Evolutionary conservation across 2,797 vertebrate species (phyloP), one percentile per base, ranked within the genome.

Genomic region (Manis pentadactyla): DNA sequence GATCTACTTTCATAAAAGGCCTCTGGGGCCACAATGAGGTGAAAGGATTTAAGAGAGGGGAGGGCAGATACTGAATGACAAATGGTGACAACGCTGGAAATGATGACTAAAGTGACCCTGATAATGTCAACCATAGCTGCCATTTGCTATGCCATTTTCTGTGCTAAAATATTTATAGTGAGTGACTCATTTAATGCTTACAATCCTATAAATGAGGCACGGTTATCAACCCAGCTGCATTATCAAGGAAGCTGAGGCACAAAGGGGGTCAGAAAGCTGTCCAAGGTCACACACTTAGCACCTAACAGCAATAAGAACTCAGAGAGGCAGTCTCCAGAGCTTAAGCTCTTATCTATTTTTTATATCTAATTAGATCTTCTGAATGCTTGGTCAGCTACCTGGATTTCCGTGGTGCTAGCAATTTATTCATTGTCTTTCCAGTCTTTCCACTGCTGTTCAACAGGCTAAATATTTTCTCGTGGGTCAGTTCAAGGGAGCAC

Each of bases 401-500:
- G 69, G 19, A 79, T 94, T 93, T 91, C 46, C 46, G 39, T 0
- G 21, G 64, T 11, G 7, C 23, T 61, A 18, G n/a, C 13, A 55
- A 29, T 79, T 61, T 96, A 81, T 71, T 91, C 88, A 71, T 86
- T 93, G 31, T 49, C 71, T 75, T 19, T 29, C 4, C 39, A 71
- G 51, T 42, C 15, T 15, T 86, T 59, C 85, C 34, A 73, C 12
- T 39, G 49, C 57, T 57, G 39, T 82, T 92, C 49, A 93, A 91
- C 21, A 77, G 53, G 55, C 94, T 93, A 87, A 94, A 82, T 78
- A 71, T 89, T 83, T 86, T 87, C 78, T 83, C 37, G 4, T 69
- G 46, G 66, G 75, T 90, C 86, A 87, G 23, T 63, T 96, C 73
- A 96, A 95, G 64, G 89, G 42, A 95, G 42, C 29, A 87, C 11